Conservation (phyloP, 2,888 invertebrate species). For the Hypomecis atomaria region DNA sequence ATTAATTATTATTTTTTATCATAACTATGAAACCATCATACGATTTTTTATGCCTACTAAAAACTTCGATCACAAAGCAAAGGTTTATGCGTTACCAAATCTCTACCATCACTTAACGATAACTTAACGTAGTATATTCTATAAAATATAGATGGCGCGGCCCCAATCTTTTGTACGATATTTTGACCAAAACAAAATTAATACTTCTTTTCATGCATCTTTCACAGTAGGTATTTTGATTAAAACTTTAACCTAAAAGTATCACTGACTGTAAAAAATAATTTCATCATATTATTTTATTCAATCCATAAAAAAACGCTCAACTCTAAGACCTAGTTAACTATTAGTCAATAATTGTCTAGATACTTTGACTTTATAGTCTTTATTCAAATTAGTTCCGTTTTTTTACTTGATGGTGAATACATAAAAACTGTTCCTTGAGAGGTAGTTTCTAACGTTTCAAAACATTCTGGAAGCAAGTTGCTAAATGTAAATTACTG, state of each 20-base stretch:
- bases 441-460: constrained; percentile 52
- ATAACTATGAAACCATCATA: too few relatives aligned
- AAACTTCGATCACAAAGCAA: too few relatives aligned
- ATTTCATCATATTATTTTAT: too few relatives aligned
- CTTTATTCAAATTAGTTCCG: constrained; percentile 34
- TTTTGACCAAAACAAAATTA: too few relatives aligned
- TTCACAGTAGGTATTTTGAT: not conserved
- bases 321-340: constrained; percentile 9
- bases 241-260: not conserved
- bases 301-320: not conserved
- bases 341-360: constrained; percentile 23
- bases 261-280: too few relatives aligned
- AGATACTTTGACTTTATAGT: constrained; percentile 3
- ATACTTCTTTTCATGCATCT: too few relatives aligned
- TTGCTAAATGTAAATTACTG: constrained; percentile 52
- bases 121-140: too few relatives aligned
- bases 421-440: constrained; percentile 52
- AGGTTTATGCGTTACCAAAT: too few relatives aligned
- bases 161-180: not conserved
- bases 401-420: constrained; percentile 16
- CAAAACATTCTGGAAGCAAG: constrained; percentile 45
- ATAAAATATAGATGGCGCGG: not conserved
- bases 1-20: too few relatives aligned
- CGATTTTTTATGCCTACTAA: too few relatives aligned
- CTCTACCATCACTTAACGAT: too few relatives aligned